Evolutionary conservation across 2,797 vertebrate species (phyloP).

Genomic region (Serranus cabrilla): DNA sequence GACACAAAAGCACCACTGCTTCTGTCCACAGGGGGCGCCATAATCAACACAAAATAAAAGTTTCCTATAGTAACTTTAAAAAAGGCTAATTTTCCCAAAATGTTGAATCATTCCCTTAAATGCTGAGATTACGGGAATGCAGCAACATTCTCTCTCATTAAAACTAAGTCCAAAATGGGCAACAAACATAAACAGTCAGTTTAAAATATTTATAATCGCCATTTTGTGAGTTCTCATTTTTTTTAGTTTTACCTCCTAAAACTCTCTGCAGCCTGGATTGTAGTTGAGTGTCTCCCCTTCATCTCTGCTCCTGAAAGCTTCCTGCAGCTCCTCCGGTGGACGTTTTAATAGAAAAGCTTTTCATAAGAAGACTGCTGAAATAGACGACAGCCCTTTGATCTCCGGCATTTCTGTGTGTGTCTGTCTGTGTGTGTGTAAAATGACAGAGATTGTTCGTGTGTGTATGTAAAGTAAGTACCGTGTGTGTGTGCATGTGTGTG

Average conservation of each 20-base stretch:
- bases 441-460: neutral
- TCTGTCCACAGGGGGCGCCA: too few species aligned
- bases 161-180: neutral
- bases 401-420: slow-evolving; percentile 18
- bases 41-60: too few species aligned
- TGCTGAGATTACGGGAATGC: neutral
- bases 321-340: slow-evolving; percentile 48
- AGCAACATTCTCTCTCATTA: neutral
- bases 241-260: neutral
- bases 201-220: neutral
- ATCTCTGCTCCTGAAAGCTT: slow-evolving; percentile 27
- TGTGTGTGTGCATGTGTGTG: neutral
- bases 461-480: neutral
- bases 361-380: slow-evolving; percentile 56
- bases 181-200: neutral
- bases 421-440: slow-evolving; percentile 19
- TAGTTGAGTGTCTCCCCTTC: neutral
- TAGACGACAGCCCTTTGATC: slow-evolving; percentile 71
- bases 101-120: neutral
- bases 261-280: neutral
- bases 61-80: neutral
- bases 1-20: too few species aligned
- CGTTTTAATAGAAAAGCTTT: slow-evolving; percentile 61
- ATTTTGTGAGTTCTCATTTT: neutral
- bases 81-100: neutral